Percentiles rank a stretch among this genome's conserved stretches.
phyloP scores from a whole-genome alignment of 2,113 vertebrate species.

The Harpagus bidentatus region DNA sequence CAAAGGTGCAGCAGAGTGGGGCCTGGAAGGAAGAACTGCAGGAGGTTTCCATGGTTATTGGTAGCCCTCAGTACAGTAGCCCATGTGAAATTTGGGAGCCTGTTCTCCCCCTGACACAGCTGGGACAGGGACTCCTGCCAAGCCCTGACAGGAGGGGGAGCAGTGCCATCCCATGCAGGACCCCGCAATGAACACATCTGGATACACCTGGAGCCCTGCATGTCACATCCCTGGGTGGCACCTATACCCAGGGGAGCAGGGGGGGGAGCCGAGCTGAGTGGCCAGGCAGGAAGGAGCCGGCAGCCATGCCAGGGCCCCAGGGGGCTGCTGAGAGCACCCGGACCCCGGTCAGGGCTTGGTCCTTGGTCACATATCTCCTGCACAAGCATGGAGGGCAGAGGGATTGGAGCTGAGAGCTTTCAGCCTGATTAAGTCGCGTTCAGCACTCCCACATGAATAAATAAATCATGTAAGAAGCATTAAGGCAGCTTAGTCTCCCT shows the following conservation, averaged over 20 bases:
- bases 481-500: slow-evolving; percentile 47
- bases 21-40: not conserved
- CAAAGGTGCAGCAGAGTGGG: accelerated
- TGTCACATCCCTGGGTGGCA: not conserved
- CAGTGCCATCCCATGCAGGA: not conserved
- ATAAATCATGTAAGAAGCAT: slow-evolving; percentile 55
- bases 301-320: accelerated
- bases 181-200: accelerated
- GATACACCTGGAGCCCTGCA: not conserved
- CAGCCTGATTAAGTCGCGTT: not conserved
- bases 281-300: not conserved
- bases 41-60: accelerated
- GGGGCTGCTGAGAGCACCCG: not conserved
- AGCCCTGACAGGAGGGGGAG: not conserved
- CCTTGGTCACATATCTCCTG: accelerated
- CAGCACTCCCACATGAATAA: slow-evolving; percentile 28
- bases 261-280: not conserved
- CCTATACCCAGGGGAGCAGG: not conserved
- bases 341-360: accelerated
- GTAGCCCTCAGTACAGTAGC: not conserved
- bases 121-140: not conserved
- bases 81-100: not conserved
- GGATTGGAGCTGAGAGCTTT: not conserved
- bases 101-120: not conserved
- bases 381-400: not conserved